Evolutionary conservation across 2,113 vertebrate genomes (phyloP).

Genomic region (Upupa epops): DNA sequence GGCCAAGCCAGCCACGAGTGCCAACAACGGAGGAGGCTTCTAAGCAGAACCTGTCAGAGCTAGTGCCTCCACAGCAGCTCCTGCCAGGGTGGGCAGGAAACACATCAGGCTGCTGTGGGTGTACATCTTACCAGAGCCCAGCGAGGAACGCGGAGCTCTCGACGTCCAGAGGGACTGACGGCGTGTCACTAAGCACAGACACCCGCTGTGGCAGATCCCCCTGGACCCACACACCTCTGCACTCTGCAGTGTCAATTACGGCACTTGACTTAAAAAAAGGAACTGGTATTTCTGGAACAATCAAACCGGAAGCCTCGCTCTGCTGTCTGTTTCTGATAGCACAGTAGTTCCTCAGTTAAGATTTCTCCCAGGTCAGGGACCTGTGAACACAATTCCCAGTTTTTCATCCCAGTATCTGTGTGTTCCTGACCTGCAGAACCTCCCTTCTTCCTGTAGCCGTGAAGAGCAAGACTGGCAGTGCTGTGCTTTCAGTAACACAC

Average conservation of each 20-base stretch:
- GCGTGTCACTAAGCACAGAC: not conserved
- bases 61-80: not conserved
- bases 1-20: not conserved
- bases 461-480: not conserved
- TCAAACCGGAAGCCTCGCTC: slow-evolving; percentile 9
- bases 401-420: not conserved
- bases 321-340: not conserved
- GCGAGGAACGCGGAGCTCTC: not conserved
- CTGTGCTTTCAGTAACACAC: not conserved
- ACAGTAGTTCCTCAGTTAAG: not conserved
- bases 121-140: not conserved
- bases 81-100: not conserved
- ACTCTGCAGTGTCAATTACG: slow-evolving; percentile 18
- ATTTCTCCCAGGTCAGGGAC: not conserved
- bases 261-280: not conserved
- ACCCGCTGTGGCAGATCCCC: not conserved
- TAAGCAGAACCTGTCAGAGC: not conserved
- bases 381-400: not conserved
- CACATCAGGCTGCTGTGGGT: not conserved
- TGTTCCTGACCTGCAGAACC: not conserved
- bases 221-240: not conserved
- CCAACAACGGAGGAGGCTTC: not conserved
- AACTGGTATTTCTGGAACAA: slow-evolving; percentile 29
- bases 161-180: not conserved
- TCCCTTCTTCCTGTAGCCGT: not conserved